Evolutionary conservation across 2,888 invertebrate genomes (phyloP).

Genomic region (Pocota personata): DNA sequence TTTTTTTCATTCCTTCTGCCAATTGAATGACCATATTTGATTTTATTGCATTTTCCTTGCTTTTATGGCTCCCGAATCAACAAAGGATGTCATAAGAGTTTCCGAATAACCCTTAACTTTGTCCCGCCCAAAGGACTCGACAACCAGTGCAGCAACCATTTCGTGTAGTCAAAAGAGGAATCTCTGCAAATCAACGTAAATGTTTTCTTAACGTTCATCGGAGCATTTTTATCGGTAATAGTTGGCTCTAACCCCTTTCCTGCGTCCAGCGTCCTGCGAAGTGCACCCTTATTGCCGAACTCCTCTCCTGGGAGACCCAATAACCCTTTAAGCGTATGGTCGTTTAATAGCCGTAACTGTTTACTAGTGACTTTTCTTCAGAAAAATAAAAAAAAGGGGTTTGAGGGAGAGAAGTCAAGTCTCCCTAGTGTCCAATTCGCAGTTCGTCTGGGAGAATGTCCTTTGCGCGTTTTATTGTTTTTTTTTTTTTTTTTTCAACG

Average conservation of each 20-base stretch:
- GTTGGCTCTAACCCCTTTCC: slow-evolving; percentile 45
- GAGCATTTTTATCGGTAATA: slow-evolving; percentile 65
- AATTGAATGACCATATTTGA: slow-evolving; percentile 70
- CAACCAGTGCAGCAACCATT: neutral
- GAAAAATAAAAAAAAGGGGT: slow-evolving; percentile 10
- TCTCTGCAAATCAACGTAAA: slow-evolving; percentile 69
- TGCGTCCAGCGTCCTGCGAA: slow-evolving; percentile 6
- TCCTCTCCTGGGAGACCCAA: slow-evolving; percentile 30
- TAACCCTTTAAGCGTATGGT: slow-evolving; percentile 73
- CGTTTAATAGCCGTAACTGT: slow-evolving; percentile 72
- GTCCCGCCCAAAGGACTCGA: slow-evolving; percentile 8
- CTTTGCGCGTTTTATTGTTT: slow-evolving; percentile 29
- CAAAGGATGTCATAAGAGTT: slow-evolving; percentile 64
- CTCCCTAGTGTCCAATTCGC: slow-evolving; percentile 70
- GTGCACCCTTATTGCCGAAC: slow-evolving; percentile 25
- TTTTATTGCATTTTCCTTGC: slow-evolving; percentile 59
- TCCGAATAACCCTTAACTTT: slow-evolving; percentile 60
- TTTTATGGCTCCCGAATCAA: slow-evolving; percentile 45
- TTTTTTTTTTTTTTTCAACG: slow-evolving; percentile 28
- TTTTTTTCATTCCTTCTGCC: slow-evolving; percentile 10
- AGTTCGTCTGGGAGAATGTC: slow-evolving; percentile 61
- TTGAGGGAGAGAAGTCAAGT: slow-evolving; percentile 39
- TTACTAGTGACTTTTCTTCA: slow-evolving; percentile 61
- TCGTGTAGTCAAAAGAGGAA: slow-evolving; percentile 15
- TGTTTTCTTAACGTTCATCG: slow-evolving; percentile 72